Percentiles rank a stretch among this genome's conserved stretches.
phyloP scores from a whole-genome alignment of 1,140 invertebrate genomes.

The Aricia agestis region DNA sequence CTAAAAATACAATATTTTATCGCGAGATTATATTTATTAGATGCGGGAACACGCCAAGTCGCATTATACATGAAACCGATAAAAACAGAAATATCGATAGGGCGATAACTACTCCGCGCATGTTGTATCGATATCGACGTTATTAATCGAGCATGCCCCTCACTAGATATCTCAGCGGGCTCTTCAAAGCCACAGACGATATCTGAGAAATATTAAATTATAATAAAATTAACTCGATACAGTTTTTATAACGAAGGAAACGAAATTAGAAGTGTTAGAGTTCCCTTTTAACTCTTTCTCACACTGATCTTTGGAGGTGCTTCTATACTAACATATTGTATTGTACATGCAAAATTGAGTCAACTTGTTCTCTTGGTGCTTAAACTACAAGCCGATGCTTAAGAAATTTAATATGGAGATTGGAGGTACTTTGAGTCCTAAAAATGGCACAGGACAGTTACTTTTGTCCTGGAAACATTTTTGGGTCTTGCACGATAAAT shows the following conservation, averaged over 20 bases:
- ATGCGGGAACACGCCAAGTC: neutral
- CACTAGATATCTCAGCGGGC: constrained; percentile 52
- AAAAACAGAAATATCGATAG: constrained; percentile 8
- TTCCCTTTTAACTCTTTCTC: constrained; percentile 10
- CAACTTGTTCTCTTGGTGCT: too few relatives aligned
- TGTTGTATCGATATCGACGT: constrained; percentile 22
- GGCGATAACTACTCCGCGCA: neutral
- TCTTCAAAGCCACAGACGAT: constrained; percentile 69
- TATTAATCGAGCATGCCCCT: constrained; percentile 30
- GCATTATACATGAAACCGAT: constrained; percentile 1
- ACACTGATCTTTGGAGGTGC: neutral
- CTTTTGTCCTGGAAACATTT: too few relatives aligned
- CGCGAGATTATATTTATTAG: neutral
- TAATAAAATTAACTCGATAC: constrained; percentile 70
- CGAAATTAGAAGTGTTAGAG: constrained; percentile 42
- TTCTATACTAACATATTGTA: too few relatives aligned
- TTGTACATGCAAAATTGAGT: too few relatives aligned
- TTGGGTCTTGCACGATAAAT: too few relatives aligned
- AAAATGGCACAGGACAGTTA: too few relatives aligned
- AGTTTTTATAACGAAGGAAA: constrained; percentile 53
- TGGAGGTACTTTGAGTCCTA: too few relatives aligned
- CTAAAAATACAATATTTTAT: constrained; percentile 4
- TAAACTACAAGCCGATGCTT: too few relatives aligned
- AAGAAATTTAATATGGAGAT: too few relatives aligned
- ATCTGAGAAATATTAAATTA: constrained; percentile 73